These are phyloP conservation scores for Antheraea pernyi DNA, from an alignment of 1,140 invertebrate species.

Conservation along the genomic window DNA sequence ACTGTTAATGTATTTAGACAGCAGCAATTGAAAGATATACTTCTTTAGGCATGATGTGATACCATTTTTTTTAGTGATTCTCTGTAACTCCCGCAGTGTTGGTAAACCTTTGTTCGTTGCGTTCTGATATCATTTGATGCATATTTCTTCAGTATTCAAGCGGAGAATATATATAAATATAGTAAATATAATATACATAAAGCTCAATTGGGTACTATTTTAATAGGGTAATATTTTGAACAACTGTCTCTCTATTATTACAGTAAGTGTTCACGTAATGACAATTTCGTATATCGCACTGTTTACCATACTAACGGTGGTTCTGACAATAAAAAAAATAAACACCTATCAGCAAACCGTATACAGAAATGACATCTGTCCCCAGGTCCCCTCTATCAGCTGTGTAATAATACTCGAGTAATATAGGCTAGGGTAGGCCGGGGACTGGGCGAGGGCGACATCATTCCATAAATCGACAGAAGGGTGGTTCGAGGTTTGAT, in stretches of 20 bases:
- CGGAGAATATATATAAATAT: no score
- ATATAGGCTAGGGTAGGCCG: background rate
- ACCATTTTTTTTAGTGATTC: no score
- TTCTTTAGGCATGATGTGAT: no score
- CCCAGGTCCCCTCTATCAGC: background rate
- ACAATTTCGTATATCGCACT: background rate
- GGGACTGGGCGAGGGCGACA: background rate
- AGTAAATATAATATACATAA: no score
- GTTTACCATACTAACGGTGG: background rate
- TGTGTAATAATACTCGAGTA: background rate
- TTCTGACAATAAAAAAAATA: background rate
- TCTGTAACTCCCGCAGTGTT: no score
- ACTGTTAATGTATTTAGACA: background rate
- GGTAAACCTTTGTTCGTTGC: no score
- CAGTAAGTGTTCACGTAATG: background rate
- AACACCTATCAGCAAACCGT: background rate
- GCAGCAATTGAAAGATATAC: background rate
- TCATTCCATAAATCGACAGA: slow-evolving; percentile 1
- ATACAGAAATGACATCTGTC: slow-evolving; percentile 3
- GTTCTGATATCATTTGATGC: no score
- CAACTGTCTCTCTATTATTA: background rate
- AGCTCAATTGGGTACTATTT: no score
- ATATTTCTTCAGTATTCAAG: no score
- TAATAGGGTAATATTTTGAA: no score
- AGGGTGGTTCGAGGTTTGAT: background rate